phyloP scores from a whole-genome alignment of 2,113 vertebrate genomes.

The Thamnaconus septentrionalis region DNA sequence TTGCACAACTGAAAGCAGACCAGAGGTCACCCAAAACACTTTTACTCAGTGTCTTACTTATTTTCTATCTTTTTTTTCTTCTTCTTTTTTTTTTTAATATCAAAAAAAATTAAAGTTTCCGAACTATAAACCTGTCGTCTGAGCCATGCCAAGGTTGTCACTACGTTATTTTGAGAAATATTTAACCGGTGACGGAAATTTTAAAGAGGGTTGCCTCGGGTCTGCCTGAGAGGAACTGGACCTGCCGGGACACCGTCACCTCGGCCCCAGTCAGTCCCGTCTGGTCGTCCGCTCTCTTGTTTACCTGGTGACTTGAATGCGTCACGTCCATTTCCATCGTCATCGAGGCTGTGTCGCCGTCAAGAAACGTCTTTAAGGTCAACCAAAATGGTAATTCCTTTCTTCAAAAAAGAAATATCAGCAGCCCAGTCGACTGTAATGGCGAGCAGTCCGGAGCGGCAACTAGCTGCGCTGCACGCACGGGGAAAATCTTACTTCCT shows the following conservation, averaged over 20 bases:
- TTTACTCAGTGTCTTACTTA: too few relatives aligned
- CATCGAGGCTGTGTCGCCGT: constrained; percentile 33
- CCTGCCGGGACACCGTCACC: too few relatives aligned
- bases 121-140: too few relatives aligned
- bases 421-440: constrained; percentile 31
- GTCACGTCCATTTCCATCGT: constrained; percentile 77
- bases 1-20: constrained; percentile 41
- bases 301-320: constrained; percentile 78
- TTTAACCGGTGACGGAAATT: too few relatives aligned
- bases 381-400: constrained; percentile 38
- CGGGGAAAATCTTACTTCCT: constrained; percentile 61
- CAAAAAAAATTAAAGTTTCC: too few relatives aligned
- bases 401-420: not conserved
- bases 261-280: not conserved
- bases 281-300: not conserved
- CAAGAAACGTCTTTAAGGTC: constrained; percentile 23
- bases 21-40: constrained; percentile 1
- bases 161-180: too few relatives aligned
- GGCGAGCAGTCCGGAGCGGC: constrained; percentile 35
- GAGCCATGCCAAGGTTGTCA: too few relatives aligned
- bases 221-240: too few relatives aligned
- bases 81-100: too few relatives aligned
- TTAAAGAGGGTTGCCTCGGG: too few relatives aligned
- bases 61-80: not conserved
- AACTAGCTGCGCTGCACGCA: constrained; percentile 23